Evolutionary conservation across 2,888 invertebrate genomes (phyloP).

Genomic region (Digitonthophagus gazella): DNA sequence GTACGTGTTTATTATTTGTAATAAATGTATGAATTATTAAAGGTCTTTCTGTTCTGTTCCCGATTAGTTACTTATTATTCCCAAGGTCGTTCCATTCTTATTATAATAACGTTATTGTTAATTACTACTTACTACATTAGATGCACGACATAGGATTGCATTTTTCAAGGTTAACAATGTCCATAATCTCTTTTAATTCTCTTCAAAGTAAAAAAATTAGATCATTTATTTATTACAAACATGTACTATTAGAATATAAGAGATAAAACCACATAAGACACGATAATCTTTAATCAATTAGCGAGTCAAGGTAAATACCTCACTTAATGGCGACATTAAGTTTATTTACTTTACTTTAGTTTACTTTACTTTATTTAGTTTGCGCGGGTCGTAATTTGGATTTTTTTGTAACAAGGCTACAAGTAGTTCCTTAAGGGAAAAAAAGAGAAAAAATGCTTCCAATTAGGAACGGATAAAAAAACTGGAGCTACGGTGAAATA

Average conservation of each 20-base stretch:
- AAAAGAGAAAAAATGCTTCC: no score
- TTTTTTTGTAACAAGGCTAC: not conserved
- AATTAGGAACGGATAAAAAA: slow-evolving; percentile 3
- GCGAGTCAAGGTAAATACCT: not conserved
- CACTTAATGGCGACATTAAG: not conserved
- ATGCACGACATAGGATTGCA: slow-evolving; percentile 22
- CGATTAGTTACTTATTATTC: not conserved
- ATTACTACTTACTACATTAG: slow-evolving; percentile 25
- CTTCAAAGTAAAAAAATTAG: not conserved
- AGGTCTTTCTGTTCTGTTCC: not conserved
- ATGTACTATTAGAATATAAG: not conserved
- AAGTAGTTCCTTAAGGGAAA: no score
- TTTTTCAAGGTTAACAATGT: not conserved
- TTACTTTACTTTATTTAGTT: no score
- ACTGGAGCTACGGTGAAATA: not conserved
- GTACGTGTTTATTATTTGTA: slow-evolving; percentile 21
- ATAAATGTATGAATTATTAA: slow-evolving; percentile 26
- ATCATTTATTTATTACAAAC: not conserved
- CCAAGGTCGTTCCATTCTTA: slow-evolving; percentile 22
- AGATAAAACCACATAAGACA: not conserved
- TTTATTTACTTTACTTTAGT: not conserved
- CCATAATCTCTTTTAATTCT: not conserved
- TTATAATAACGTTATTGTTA: slow-evolving; percentile 23
- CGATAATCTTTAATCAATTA: not conserved
- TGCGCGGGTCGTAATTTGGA: no score